Evolutionary conservation across 2,888 invertebrate species (phyloP).

Genomic region (Cryptocheilus praepositus): DNA sequence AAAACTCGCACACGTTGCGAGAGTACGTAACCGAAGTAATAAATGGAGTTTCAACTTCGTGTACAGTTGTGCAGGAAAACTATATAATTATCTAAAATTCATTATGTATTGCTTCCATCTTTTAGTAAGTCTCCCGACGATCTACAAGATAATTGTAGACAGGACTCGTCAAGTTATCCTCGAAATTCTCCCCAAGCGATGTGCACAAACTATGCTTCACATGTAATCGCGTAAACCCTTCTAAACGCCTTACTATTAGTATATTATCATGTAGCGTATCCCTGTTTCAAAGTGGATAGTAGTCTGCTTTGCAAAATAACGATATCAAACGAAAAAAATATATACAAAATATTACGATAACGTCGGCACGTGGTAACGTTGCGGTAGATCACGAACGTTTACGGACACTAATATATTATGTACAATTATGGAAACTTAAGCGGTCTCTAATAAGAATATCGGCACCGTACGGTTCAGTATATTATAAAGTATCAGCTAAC

Average conservation of each 20-base stretch:
- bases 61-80: constrained; percentile 28
- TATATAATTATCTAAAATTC: constrained; percentile 32
- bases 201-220: constrained; percentile 15
- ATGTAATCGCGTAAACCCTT: constrained; percentile 25
- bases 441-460: too few species aligned
- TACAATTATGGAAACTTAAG: too few species aligned
- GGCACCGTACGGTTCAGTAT: too few species aligned
- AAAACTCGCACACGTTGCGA: too few species aligned
- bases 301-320: too few species aligned
- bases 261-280: constrained; percentile 1
- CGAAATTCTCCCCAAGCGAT: constrained; percentile 14
- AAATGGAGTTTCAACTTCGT: constrained; percentile 22
- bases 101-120: constrained; percentile 51
- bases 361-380: too few species aligned
- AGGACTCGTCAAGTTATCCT: constrained; percentile 30
- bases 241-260: constrained; percentile 37
- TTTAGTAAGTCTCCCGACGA: constrained; percentile 22
- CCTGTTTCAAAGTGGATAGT: background rate
- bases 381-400: too few species aligned
- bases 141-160: constrained; percentile 11
- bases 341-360: too few species aligned
- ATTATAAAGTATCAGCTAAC: too few species aligned
- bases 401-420: too few species aligned
- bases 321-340: too few species aligned
- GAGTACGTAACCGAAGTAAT: constrained; percentile 18